Conservation (phyloP, 2,888 invertebrate genomes). For the Spilarctia lutea region DNA sequence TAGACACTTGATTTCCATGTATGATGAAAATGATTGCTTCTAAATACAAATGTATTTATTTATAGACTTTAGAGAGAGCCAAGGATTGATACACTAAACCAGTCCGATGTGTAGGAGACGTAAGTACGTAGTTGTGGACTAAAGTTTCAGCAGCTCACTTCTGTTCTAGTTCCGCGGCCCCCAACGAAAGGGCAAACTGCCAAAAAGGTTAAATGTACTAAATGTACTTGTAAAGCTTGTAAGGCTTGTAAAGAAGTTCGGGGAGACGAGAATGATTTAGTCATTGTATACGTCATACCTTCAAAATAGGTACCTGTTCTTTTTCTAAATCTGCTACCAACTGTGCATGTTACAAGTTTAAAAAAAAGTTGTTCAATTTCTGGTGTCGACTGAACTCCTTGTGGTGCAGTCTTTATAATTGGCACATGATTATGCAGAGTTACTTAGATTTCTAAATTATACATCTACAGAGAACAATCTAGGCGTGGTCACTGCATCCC, state of each 20-base stretch:
- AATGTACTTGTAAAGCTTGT: conserved; percentile 2
- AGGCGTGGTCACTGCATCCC: conserved; percentile 16
- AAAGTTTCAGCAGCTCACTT: conserved; percentile 6
- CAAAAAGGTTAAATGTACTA: conserved; percentile 12
- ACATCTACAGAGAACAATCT: conserved; percentile 10
- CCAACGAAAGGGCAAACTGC: conserved; percentile 7
- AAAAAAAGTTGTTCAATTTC: conserved; percentile 3
- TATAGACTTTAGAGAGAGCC: background rate
- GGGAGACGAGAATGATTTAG: background rate
- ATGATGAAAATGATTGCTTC: background rate
- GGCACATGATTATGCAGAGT: conserved; percentile 8
- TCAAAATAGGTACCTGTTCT: conserved; percentile 19
- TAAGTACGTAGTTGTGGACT: conserved; percentile 14
- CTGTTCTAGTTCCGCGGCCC: conserved; percentile 9
- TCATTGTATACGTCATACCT: conserved; percentile 15
- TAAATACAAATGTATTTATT: background rate
- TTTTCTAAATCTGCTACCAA: conserved; percentile 13
- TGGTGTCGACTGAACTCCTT: conserved; percentile 10
- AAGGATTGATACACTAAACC: background rate
- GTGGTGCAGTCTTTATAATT: conserved; percentile 10
- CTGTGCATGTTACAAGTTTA: conserved; percentile 9
- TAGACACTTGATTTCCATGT: background rate
- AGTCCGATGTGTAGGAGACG: background rate
- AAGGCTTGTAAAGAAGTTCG: background rate
- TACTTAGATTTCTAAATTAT: conserved; percentile 12